Base-by-base conservation (phyloP, 2,888 invertebrate genomes). In the Lysandra bellargus region DNA sequence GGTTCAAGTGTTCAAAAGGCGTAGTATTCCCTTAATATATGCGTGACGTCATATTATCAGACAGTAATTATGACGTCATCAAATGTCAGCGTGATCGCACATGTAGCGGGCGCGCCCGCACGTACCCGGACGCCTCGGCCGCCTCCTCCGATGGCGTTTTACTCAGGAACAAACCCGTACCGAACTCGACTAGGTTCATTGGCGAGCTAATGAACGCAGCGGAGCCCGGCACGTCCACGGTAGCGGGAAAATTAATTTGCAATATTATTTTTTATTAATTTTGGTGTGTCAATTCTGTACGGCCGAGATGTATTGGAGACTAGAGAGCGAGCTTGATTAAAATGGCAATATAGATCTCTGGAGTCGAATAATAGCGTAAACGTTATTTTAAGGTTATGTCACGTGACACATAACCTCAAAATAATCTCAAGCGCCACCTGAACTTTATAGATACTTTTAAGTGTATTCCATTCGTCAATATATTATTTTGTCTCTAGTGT, bases 151-250 rank as follows among this genome's bases (percentile, higher is more conserved):
- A 98, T 89, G 98, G 98, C 88, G 98, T 98, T 95, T 98, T 98
- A 96, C 97, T 97, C 93, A 96, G 95, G 96, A 98, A 98, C 92
- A 98, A 96, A 94, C 98, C 98, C 89, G 98, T 97, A 93, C 98
- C 98, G 95, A 99, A 98, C 96, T 98, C 98, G 94, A 98, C 98
- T 96, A 99, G 96, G 96, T 98, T 98, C 95, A 98, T 98, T 89
- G 98, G 98, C 89, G 98, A 98, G 95, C 98, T 98, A 90, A 89
- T 88, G 88, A 88, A 90, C 87, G 85, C 82, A 89, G 91, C 83
- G 87, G 87, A 85, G 86, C 86, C 91, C 90, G 87, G 91, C 89
- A 88, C 90, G 91, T 93, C 93, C 93, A 92, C 87, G 93, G 92
- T 90, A 91, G 93, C 93, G 87, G 89, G 89, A 92, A 94, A 92